Evolutionary conservation across 1,140 invertebrate genomes (phyloP).

Genomic region (Lysiphlebus fabarum): DNA sequence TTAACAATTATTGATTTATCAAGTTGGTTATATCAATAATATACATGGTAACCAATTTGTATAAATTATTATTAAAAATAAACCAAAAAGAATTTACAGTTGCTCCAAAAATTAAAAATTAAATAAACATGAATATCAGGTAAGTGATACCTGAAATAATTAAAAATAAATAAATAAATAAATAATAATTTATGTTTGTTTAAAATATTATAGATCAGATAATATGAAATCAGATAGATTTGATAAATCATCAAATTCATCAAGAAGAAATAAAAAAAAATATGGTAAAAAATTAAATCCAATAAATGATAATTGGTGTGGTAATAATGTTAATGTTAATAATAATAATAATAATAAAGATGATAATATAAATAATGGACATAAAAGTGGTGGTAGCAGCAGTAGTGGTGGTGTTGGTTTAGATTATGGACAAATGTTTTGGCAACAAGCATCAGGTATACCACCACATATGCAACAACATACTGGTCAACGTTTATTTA

Average conservation of each 20-base stretch:
- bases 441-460: conserved; percentile 27
- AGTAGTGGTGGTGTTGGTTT: no score
- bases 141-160: not conserved
- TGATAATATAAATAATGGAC: not conserved
- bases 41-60: no score
- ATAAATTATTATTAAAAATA: no score
- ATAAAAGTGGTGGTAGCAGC: conserved; percentile 25
- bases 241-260: not conserved
- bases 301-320: conserved; percentile 26
- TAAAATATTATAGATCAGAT: conserved; percentile 7
- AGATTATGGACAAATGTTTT: conserved; percentile 34
- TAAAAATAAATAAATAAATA: not conserved
- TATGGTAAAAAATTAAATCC: conserved; percentile 12
- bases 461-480: conserved; percentile 27
- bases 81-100: no score
- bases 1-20: not conserved
- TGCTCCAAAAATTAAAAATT: not conserved
- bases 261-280: conserved; percentile 24
- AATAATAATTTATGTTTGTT: not conserved
- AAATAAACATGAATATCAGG: not conserved
- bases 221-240: not conserved
- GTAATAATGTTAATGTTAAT: conserved; percentile 20
- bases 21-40: conserved; percentile 10
- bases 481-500: conserved; percentile 52
- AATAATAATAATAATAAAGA: no score